These are phyloP conservation scores for Caenorhabditis sinica DNA, from an alignment of 2,888 invertebrate genomes.

Conservation along the genomic window DNA sequence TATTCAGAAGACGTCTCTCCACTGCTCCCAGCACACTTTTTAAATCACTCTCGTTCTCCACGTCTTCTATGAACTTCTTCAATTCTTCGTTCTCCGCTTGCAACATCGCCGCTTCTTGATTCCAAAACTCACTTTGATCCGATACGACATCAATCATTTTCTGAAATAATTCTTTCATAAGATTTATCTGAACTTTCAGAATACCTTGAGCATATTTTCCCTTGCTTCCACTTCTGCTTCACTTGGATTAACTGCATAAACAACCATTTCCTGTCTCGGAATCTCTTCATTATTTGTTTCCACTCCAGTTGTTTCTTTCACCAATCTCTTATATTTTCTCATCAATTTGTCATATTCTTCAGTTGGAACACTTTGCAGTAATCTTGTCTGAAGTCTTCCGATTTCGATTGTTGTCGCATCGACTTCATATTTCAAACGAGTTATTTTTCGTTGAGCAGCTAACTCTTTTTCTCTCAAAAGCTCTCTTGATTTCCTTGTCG, in stretches of 20 bases:
- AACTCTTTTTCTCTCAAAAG: slow-evolving; percentile 31
- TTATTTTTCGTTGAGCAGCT: slow-evolving; percentile 9
- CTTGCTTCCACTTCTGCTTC: slow-evolving; percentile 55
- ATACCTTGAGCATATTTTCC: slow-evolving; percentile 61
- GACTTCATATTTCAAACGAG: slow-evolving; percentile 52
- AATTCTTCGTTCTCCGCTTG: slow-evolving; percentile 77
- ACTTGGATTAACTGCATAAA: slow-evolving; percentile 6
- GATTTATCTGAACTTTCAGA: neutral
- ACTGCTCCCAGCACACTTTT: slow-evolving; percentile 78
- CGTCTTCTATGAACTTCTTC: slow-evolving; percentile 77
- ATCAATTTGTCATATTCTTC: slow-evolving; percentile 72
- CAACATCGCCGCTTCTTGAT: slow-evolving; percentile 71
- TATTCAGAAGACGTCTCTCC: slow-evolving; percentile 78
- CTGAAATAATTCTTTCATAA: slow-evolving; percentile 29
- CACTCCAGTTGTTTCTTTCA: slow-evolving; percentile 61
- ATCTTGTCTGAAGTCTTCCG: slow-evolving; percentile 76
- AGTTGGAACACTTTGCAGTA: slow-evolving; percentile 77
- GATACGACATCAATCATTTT: slow-evolving; percentile 75
- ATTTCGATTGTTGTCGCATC: slow-evolving; percentile 73
- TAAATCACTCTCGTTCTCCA: slow-evolving; percentile 80
- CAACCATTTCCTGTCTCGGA: slow-evolving; percentile 38
- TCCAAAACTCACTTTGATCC: slow-evolving; percentile 77
- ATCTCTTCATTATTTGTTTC: slow-evolving; percentile 51
- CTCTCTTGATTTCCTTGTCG: slow-evolving; percentile 28
- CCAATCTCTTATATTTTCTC: slow-evolving; percentile 70